Evolutionary conservation across 2,113 vertebrate genomes (phyloP), one percentile per base, ranked within the genome.

Genomic region (Corvus hawaiiensis): DNA sequence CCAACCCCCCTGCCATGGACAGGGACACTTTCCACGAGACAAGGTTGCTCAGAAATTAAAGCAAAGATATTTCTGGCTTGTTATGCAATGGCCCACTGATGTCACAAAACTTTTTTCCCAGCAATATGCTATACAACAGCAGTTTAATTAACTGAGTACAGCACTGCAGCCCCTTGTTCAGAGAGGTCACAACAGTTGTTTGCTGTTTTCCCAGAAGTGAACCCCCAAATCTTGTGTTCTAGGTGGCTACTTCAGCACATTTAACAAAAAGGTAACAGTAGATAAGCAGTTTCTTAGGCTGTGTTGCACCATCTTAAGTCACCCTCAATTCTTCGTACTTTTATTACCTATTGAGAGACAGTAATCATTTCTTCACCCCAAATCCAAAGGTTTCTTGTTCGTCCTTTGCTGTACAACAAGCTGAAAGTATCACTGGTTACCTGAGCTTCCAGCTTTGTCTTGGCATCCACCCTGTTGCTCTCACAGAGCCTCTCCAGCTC

Each of bases 391-490:
- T 64, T 87, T 85, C 80, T 93, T 21, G 4, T 22, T 89, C 59
- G 71, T 30, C 55, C 78, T 55, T 52, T 52, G 30, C 67, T 44
- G 21, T 19, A 63, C 83, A 84, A 59, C 35, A 48, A 49, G 39
- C 69, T 8, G 9, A 7, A 81, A 39, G 13, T 1, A n/a, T 3
- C 17, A 63, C 58, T 10, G 51, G 39, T 62, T 73, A 99, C 99
- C 99, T 99, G 99, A 13, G 99, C 99, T 96, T 99, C 99, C 75
- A 99, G 96, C 96, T 99, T 99, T 93, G 99, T 99, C 97, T 99
- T 99, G 89, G 99, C 99, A 14, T 99, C 99, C 30, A 99, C 99
- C 0, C 98, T 97, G 55, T 97, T 98, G 90, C 99, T 99, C 94
- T 99, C 99, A 35, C 99, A 99, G 63, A 99, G 98, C 32, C 98